These are phyloP conservation scores for Drosophila ananassae DNA, from an alignment of 1,140 invertebrate species.

Conservation along the genomic window DNA sequence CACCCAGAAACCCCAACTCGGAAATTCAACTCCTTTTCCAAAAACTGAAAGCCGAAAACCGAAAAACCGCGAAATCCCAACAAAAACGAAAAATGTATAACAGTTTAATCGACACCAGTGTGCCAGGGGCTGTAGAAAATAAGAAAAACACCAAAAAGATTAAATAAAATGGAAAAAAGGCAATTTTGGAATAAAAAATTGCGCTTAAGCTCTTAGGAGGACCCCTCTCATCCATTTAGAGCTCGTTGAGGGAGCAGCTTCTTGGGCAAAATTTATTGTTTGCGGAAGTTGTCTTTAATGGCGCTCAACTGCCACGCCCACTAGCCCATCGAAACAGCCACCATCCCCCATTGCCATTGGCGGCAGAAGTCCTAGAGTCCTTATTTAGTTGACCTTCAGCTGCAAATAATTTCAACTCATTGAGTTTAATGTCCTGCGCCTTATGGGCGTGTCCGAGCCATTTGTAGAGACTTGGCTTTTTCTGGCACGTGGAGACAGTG, in stretches of 20 bases:
- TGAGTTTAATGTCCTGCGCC: constrained; percentile 75
- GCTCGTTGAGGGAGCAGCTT: constrained; percentile 41
- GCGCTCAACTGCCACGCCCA: constrained; percentile 52
- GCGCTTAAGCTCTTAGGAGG: constrained; percentile 33
- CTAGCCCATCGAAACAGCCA: neutral
- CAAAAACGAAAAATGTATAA: constrained; percentile 35
- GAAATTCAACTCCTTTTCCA: constrained; percentile 10
- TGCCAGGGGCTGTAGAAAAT: constrained; percentile 13
- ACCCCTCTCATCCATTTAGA: constrained; percentile 12
- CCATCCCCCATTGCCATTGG: neutral
- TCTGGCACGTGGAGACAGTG: constrained; percentile 27
- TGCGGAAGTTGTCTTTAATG: constrained; percentile 80
- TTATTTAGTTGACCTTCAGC: constrained; percentile 71
- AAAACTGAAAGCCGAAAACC: constrained; percentile 11
- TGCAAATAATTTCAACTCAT: constrained; percentile 82
- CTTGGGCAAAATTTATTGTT: constrained; percentile 75
- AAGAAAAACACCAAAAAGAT: neutral
- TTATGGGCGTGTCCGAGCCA: constrained; percentile 30
- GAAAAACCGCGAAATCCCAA: constrained; percentile 12
- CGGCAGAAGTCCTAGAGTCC: constrained; percentile 9
- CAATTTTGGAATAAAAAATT: constrained; percentile 27
- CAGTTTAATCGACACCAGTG: constrained; percentile 59
- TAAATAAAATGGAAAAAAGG: constrained; percentile 7
- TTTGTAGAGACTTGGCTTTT: constrained; percentile 28
- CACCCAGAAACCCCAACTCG: constrained; percentile 1